These are phyloP conservation scores for Columba livia DNA, from an alignment of 2,113 vertebrate genomes.

Conservation along the genomic window DNA sequence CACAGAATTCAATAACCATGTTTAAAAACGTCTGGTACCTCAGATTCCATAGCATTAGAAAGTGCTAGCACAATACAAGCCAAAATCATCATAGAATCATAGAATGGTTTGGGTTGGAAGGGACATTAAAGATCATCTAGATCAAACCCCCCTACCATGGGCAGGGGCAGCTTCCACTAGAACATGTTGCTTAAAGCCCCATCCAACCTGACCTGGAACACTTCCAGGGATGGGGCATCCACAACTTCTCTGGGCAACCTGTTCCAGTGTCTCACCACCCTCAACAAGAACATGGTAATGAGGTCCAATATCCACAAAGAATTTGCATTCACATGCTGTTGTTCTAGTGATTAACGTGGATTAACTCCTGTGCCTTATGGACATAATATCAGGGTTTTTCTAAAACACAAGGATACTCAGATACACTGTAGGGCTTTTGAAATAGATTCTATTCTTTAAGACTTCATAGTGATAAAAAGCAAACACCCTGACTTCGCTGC, in stretches of 20 bases:
- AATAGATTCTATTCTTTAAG: background rate
- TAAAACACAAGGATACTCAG: background rate
- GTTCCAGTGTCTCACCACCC: too few relatives aligned
- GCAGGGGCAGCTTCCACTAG: too few relatives aligned
- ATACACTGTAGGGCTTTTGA: background rate
- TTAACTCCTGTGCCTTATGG: background rate
- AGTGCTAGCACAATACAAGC: background rate
- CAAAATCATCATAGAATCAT: background rate
- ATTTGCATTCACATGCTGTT: background rate
- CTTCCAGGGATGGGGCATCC: too few relatives aligned
- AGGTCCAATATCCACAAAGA: slow-evolving; percentile 3
- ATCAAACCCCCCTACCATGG: too few relatives aligned
- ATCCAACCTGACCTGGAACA: too few relatives aligned
- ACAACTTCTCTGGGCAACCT: too few relatives aligned
- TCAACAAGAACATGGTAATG: background rate
- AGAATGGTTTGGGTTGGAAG: too few relatives aligned
- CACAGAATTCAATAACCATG: background rate
- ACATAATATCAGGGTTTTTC: background rate
- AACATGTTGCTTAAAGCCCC: too few relatives aligned
- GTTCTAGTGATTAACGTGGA: background rate
- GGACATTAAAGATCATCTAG: too few relatives aligned
- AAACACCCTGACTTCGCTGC: background rate
- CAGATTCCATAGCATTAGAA: background rate
- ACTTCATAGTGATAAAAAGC: background rate
- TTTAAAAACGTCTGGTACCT: background rate